Evolutionary conservation across 2,888 invertebrate genomes (phyloP), one percentile per base, ranked within the genome.

Genomic region (Trichogramma dendrolimi): DNA sequence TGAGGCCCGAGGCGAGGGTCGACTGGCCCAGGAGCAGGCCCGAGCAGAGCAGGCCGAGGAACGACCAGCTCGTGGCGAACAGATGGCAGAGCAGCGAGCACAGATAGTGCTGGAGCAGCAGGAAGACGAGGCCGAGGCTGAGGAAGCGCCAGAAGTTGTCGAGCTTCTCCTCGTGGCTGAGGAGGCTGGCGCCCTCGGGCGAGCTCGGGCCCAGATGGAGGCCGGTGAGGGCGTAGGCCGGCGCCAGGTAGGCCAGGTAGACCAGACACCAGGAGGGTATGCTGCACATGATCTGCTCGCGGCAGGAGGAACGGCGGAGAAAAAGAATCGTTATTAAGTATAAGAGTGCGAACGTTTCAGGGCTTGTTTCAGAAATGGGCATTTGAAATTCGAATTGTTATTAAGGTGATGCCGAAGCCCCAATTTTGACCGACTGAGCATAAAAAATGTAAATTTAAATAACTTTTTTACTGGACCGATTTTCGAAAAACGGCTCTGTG

Each of bases 181-280:
- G 7, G 4, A 68, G 7, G 41, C 8, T 47, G 4, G 27, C 40
- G 41, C n/a, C 53, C 6, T 7, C 14, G 51, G 44, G 39, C 0
- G 55, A 8, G 11, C 42, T 5, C 1, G 58, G 14, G 6, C 71
- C 71, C 4, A 75, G 86, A 71, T 92, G 91, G 0, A 92, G 80
- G 0, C 92, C 92, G 40, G 89, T 88, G 93, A 94, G 93, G 14
- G 91, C 91, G 76, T 91, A 93, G 51, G 92, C 92, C 11, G 96
- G 96, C 62, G 94, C 87, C 58, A 94, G 76, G 76, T 91, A 95
- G 4, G 92, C 90, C 68, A 93, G 73, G 86, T 93, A 93, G 54
- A 94, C 86, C 67, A 92, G 83, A 55, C 87, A 81, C 58, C 92
- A 89, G 1, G 92, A 89, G 73, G 90, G 87, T 42, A 94, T 73